A percentile compares a stretch with the other conserved stretches of the same genome.
Conservation (phyloP, 2,113 vertebrate species). For the Corythaeola cristata region DNA sequence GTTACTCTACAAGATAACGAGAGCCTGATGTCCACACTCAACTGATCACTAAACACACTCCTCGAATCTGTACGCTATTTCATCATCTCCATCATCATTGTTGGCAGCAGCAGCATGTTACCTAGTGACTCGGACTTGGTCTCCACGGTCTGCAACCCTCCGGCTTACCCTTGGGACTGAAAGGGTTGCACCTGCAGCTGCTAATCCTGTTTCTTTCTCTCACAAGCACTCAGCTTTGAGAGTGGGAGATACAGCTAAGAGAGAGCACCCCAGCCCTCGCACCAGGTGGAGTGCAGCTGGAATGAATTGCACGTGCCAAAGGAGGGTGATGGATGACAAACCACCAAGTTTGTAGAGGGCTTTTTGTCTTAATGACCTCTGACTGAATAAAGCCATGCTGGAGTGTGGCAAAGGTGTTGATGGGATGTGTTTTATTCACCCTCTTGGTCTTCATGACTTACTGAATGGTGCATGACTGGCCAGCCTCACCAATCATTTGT, state of each 20-base stretch:
- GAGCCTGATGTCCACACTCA: neutral
- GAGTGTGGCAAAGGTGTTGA: neutral
- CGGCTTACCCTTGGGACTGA: neutral
- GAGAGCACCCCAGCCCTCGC: neutral
- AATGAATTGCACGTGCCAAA: neutral
- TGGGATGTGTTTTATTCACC: neutral
- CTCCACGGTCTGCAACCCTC: neutral
- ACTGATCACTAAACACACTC: neutral
- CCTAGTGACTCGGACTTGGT: neutral
- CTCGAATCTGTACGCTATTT: neutral
- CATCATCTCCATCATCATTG: accelerated
- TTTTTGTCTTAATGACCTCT: neutral
- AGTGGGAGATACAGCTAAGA: neutral
- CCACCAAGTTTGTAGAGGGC: neutral
- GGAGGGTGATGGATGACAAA: neutral
- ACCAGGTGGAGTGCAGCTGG: neutral
- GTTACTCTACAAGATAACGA: neutral
- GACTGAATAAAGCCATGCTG: neutral
- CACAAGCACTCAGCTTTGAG: neutral
- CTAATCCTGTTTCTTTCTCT: neutral
- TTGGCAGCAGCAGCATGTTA: neutral
- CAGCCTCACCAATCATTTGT: neutral
- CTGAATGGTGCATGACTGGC: neutral
- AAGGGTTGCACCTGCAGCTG: neutral
- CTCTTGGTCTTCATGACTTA: neutral